Percentiles rank a stretch among this genome's conserved stretches.
phyloP scores from a whole-genome alignment of 2,888 invertebrate species.

The Plagiodera versicolora region DNA sequence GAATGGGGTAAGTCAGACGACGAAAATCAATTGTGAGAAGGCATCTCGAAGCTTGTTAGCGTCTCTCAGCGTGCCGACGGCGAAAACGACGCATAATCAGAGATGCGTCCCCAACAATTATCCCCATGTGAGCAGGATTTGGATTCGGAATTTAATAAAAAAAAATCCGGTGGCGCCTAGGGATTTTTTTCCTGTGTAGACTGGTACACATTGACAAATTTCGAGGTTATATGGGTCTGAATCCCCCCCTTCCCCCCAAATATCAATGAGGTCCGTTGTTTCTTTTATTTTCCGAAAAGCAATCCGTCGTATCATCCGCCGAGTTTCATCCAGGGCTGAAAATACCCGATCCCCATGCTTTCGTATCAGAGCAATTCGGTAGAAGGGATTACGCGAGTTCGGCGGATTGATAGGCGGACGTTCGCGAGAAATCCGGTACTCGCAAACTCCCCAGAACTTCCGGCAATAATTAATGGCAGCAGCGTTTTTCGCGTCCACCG shows the following conservation, averaged over 20 bases:
- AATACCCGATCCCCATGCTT: too few species aligned
- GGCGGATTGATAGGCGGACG: not conserved
- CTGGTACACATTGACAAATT: too few species aligned
- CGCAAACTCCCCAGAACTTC: not conserved
- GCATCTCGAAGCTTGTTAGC: not conserved
- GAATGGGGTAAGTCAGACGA: too few species aligned
- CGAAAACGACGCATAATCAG: not conserved
- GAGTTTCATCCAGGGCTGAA: too few species aligned
- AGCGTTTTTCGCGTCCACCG: not conserved
- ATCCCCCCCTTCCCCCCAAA: too few species aligned
- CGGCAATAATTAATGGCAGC: not conserved
- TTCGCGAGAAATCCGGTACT: not conserved
- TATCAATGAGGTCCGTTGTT: too few species aligned
- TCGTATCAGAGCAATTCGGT: not conserved
- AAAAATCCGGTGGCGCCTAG: too few species aligned
- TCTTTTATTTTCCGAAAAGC: too few species aligned
- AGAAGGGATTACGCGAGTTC: not conserved
- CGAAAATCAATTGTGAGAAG: not conserved
- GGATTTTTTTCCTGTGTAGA: too few species aligned
- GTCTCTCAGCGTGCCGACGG: not conserved
- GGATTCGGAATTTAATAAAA: too few species aligned
- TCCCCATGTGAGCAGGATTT: not conserved
- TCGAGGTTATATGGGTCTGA: too few species aligned
- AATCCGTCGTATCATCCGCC: too few species aligned
- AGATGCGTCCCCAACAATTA: not conserved